Evolutionary conservation across 1,140 invertebrate genomes (phyloP), one percentile per base, ranked within the genome.

Genomic region (Delia radicum): DNA sequence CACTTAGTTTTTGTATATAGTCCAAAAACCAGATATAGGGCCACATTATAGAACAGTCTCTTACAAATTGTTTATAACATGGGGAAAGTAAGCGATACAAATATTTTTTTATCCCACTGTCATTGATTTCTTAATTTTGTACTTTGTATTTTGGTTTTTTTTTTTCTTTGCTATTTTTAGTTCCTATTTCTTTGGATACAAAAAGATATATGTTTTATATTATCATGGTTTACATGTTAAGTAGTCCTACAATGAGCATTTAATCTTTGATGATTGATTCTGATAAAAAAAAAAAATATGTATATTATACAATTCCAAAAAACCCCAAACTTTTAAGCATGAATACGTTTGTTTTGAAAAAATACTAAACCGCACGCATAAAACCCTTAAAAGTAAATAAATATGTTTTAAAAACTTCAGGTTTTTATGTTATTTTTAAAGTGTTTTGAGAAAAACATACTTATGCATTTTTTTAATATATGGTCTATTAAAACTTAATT

Each of bases 191-290:
- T 3, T 37, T 37, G 13, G 33, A 37, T 21, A 55, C 48, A 15
- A 55, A 7, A 55, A 10, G 24, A 55, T 5, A 21, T 10, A 55
- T 55, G 48, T 7, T 55, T 21, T 21, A 24, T n/a, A 21, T 55
- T 55, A 55, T 55, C 18, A 55, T 10, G 48, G n/a, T 55, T 21
- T 55, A 55, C 18, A 55, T 55, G n/a, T 55, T 55, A 55, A 55
- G 48, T 55, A 55, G n/a, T 55, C 48, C 18, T n/a, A 55, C 48
- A 24, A 24, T 55, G 48, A 55, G 18, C 48, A 55, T 55, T 55
- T 55, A 55, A 55, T 55, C 48, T 55, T 55, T 55, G 48, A 55
- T 55, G 48, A 55, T 55, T 55, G 48, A 55, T 55, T 55, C 18
- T 55, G 48, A 55, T 55, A 21, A 55, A n/a, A n/a, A n/a, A n/a